Base-by-base conservation (phyloP, 2,797 vertebrate genomes). In the Channa striata region DNA sequence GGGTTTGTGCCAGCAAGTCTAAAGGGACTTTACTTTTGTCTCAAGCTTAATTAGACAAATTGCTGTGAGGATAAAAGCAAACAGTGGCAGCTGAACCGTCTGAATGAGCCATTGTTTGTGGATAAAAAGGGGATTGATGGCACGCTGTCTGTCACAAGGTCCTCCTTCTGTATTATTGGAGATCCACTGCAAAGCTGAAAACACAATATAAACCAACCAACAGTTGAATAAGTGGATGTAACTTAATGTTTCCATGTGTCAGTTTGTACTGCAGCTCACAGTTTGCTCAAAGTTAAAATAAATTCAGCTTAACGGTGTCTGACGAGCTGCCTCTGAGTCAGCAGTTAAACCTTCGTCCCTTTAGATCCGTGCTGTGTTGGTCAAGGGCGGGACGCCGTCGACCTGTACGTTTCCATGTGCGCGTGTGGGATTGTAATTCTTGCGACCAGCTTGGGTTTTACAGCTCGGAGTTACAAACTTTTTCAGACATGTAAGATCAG, bases 41-140 rank as follows among this genome's bases (percentile, higher is more conserved):
- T 77, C 40, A 51, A 59, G 61, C 77, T 63, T 77, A 59, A 80
- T 77, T 76, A 78, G 76, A 76, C 70, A 68, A 83, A 85, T 59
- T 78, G 53, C 75, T 68, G 25, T 58, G 57, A 48, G 68, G 75
- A 19, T 52, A 37, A 76, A 70, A 76, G 56, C 70, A 82, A 88
- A 84, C 80, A 66, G 68, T 59, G 70, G 72, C 86, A 82, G 83
- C 81, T 86, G 89, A 68, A 46, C 70, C 14, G 12, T 50, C 72
- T 84, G 76, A 84, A 82, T 71, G 39, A 74, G 52, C 73, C 68
- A 36, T 83, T 87, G 79, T 87, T 74, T 44, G 30, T 59, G 61
- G 48, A 74, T 66, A 42, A 72, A 66, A 74, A 34, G 40, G 34
- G 47, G n/a, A 37, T 49, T 37, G 8, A 66, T 42, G 60, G 70